phyloP scores from a whole-genome alignment of 2,888 invertebrate species.

The Brenthis hecate region DNA sequence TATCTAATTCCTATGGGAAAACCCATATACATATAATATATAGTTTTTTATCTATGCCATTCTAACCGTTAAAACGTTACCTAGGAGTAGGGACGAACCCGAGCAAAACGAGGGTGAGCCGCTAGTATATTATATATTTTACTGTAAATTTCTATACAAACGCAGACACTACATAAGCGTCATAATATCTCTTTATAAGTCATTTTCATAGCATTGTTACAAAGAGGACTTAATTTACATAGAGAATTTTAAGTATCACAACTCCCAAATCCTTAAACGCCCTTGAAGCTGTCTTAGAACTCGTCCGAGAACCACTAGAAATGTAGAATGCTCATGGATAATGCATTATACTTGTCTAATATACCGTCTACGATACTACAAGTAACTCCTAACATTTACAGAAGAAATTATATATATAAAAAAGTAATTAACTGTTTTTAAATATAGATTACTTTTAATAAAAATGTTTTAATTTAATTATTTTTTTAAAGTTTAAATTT shows the following conservation, averaged over 20 bases:
- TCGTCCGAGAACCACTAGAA: constrained; percentile 32
- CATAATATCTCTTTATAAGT: not conserved
- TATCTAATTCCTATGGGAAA: too few relatives aligned
- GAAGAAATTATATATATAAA: too few relatives aligned
- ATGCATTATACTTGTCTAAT: constrained; percentile 36
- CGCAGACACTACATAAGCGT: not conserved
- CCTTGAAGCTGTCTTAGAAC: constrained; percentile 32
- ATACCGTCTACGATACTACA: constrained; percentile 26
- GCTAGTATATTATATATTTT: too few relatives aligned
- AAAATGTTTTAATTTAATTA: too few relatives aligned
- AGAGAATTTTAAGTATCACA: constrained; percentile 31
- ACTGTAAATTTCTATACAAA: not conserved
- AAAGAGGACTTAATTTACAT: constrained; percentile 24
- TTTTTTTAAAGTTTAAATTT: too few relatives aligned
- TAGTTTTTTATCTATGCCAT: too few relatives aligned
- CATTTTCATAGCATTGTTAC: constrained; percentile 11
- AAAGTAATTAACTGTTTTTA: too few relatives aligned
- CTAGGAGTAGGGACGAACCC: too few relatives aligned
- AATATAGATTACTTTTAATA: too few relatives aligned
- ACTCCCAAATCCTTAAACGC: constrained; percentile 34
- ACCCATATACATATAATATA: too few relatives aligned
- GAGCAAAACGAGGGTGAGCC: too few relatives aligned
- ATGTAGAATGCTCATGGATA: constrained; percentile 35
- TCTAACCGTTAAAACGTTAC: too few relatives aligned
- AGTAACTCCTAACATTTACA: not conserved